Evolutionary conservation across 1,140 invertebrate species (phyloP), one percentile per base, ranked within the genome.

Genomic region (Portunus trituberculatus): DNA sequence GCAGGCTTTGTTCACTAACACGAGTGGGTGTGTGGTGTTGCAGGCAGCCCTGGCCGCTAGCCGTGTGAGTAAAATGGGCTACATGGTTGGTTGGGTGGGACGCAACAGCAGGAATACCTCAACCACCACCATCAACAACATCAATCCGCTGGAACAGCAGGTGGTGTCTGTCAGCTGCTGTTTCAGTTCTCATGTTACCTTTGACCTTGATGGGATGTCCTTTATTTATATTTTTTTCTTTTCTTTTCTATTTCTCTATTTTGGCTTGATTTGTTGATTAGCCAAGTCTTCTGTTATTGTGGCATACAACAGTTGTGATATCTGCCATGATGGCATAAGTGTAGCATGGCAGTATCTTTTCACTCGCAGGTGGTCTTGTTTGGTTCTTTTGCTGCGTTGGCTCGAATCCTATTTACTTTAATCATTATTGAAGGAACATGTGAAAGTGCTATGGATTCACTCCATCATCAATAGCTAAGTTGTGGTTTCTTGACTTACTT

Each of bases 61-160:
- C 91, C 94, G 94, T 92, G 90, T 95, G 94, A 95, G 94, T 95
- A 95, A 95, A 95, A 95, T 95, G 94, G 94, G 94, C 94, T 95
- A 95, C 94, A 95, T 95, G 94, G 94, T 92, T 95, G 94, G 94
- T 95, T 95, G 94, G 94, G 91, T 95, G 94, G 94, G 94, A 95
- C 94, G 91, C 94, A 93, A 95, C 94, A 89, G 94, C 94, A 92
- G 91, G 82, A 95, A 95, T 91, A 95, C 90, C 46, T 88, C 90
- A 46, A 93, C 83, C 94, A 92, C 45, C 91, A 95, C 29, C 94
- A 93, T 28, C 94, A 94, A 84, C 93, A 94, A 67, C 93, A 93
- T 28, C 92, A 39, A 39, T 76, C 59, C 92, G 32, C 20, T 95
- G 94, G 91, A 95, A 92, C 94, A 95, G 91, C 94, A 95, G 91